A percentile compares a stretch with the other conserved stretches of the same genome.
phyloP scores from a whole-genome alignment of 2,797 vertebrate species.

The Huso huso region DNA sequence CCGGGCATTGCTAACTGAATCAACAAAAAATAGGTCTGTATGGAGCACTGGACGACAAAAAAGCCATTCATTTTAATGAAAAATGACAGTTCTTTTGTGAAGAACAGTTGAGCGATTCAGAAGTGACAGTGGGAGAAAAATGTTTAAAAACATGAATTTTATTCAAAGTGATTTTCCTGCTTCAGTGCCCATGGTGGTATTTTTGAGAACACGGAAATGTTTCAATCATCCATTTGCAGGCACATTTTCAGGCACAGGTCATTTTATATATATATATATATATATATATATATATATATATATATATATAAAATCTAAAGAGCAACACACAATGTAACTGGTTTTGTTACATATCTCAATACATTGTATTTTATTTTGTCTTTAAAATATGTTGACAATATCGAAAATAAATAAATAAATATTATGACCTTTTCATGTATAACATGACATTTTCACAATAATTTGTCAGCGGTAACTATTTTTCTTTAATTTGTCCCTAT shows the following conservation, averaged over 20 bases:
- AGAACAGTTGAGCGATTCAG: slow-evolving; percentile 57
- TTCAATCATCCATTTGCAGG: no score
- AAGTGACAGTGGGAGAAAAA: slow-evolving; percentile 36
- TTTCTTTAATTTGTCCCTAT: not conserved
- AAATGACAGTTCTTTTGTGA: slow-evolving; percentile 69
- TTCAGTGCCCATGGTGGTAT: slow-evolving; percentile 24
- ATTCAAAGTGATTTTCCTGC: slow-evolving; percentile 42
- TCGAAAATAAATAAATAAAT: no score
- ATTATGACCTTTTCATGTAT: no score
- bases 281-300: no score
- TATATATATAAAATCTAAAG: no score
- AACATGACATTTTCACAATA: no score
- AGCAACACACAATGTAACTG: no score
- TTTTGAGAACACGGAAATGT: slow-evolving; percentile 24
- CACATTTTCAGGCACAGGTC: no score
- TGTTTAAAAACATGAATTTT: slow-evolving; percentile 43
- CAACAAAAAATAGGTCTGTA: slow-evolving; percentile 50
- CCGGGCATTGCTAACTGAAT: slow-evolving; percentile 54
- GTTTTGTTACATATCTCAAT: not conserved
- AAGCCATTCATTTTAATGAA: slow-evolving; percentile 60
- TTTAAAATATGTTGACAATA: no score
- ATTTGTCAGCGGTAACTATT: no score
- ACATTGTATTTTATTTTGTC: slow-evolving; percentile 12
- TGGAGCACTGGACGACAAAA: slow-evolving; percentile 51
- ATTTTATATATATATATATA: no score